A percentile compares a stretch with the other conserved stretches of the same genome.
phyloP scores from a whole-genome alignment of 1,140 invertebrate species.

The Trypoxylus dichotomus region DNA sequence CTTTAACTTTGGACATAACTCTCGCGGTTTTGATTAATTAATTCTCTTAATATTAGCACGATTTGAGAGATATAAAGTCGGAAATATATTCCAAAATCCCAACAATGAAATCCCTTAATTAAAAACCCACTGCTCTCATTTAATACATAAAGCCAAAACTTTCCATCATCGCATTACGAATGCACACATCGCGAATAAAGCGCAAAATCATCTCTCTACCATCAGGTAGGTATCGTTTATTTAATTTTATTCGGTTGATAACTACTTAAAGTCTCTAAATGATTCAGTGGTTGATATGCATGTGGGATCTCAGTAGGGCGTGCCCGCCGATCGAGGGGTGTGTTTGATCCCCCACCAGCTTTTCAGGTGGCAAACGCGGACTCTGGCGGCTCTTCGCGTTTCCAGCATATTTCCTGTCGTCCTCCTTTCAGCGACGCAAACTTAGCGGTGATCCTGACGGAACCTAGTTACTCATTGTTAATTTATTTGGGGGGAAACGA shows the following conservation, averaged over 20 bases:
- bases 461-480: background rate
- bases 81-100: too few relatives aligned
- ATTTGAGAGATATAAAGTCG: too few relatives aligned
- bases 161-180: background rate
- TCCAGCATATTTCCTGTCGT: slow-evolving; percentile 43
- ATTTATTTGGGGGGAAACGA: background rate
- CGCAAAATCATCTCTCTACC: slow-evolving; percentile 5
- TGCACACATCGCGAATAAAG: background rate
- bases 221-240: background rate
- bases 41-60: too few relatives aligned
- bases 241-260: slow-evolving; percentile 26
- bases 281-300: slow-evolving; percentile 19
- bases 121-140: too few relatives aligned
- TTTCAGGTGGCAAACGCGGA: slow-evolving; percentile 40
- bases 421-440: slow-evolving; percentile 32
- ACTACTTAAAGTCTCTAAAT: slow-evolving; percentile 24
- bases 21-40: too few relatives aligned
- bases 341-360: slow-evolving; percentile 42
- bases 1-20: too few relatives aligned
- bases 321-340: slow-evolving; percentile 41
- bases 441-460: slow-evolving; percentile 19
- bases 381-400: slow-evolving; percentile 38
- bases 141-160: background rate
- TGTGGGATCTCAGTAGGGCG: slow-evolving; percentile 43
- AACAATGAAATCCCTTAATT: too few relatives aligned